Percentiles rank a stretch among this genome's conserved stretches.
Conservation (phyloP, 2,888 invertebrate species). For the Auanema freiburgensis region DNA sequence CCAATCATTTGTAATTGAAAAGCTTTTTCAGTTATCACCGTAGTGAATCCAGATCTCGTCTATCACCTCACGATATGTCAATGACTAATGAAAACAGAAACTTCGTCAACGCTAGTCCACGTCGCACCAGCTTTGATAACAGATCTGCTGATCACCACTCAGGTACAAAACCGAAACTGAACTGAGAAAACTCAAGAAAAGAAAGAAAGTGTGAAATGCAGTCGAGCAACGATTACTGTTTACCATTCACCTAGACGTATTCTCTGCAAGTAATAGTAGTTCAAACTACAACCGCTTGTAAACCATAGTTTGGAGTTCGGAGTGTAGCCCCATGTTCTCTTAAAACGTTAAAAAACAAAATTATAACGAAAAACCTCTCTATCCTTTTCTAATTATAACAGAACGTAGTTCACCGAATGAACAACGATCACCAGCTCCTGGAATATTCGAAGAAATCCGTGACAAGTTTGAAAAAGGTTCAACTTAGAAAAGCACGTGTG, state of each 20-base stretch:
- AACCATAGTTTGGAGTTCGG: too few species aligned
- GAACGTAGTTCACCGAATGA: conserved; percentile 28
- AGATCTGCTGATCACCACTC: background rate
- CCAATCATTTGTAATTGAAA: background rate
- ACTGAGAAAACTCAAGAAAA: background rate
- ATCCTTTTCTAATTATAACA: conserved; percentile 25
- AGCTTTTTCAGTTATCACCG: conserved; percentile 36
- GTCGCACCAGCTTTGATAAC: conserved; percentile 23
- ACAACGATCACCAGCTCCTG: conserved; percentile 43
- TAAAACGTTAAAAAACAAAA: background rate
- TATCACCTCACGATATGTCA: conserved; percentile 40
- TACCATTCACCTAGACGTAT: too few species aligned
- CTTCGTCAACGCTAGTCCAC: conserved; percentile 23
- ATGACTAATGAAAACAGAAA: conserved; percentile 35
- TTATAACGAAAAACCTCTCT: conserved; percentile 4
- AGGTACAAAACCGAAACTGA: background rate
- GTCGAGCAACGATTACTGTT: too few species aligned
- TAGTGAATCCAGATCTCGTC: conserved; percentile 42
- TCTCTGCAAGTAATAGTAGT: too few species aligned
- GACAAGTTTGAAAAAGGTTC: conserved; percentile 51
- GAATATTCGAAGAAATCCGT: conserved; percentile 43
- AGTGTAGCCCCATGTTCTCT: background rate
- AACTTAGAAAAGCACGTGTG: background rate
- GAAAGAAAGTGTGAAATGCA: background rate
- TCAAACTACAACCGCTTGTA: too few species aligned